Evolutionary conservation across 2,888 invertebrate genomes (phyloP).

Genomic region (Acleris literana): DNA sequence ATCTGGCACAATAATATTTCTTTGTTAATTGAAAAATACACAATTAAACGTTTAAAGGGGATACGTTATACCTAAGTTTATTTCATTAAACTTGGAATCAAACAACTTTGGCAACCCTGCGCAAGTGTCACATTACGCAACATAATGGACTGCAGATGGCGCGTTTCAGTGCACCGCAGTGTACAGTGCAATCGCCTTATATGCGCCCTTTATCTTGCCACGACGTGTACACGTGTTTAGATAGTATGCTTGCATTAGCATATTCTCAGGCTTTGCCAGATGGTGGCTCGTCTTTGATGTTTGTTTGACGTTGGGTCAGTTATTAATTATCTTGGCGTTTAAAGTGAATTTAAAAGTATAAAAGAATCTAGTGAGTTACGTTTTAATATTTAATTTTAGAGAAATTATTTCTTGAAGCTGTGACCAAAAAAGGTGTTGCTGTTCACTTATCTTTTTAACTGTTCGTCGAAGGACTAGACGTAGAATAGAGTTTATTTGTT

Average conservation of each 20-base stretch:
- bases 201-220: background rate
- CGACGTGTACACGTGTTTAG: conserved; percentile 17
- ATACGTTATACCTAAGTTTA: no score
- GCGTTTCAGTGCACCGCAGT: conserved; percentile 12
- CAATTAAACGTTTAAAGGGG: no score
- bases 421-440: no score
- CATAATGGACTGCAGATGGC: conserved; percentile 29
- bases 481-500: no score
- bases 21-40: no score
- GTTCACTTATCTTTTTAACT: no score
- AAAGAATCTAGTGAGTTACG: no score
- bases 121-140: conserved; percentile 32
- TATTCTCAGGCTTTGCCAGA: conserved; percentile 9
- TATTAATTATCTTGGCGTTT: background rate
- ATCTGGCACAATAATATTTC: no score
- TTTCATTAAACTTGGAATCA: no score
- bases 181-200: conserved; percentile 5
- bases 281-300: background rate
- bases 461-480: no score
- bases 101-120: conserved; percentile 3
- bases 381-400: no score
- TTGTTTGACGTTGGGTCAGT: background rate
- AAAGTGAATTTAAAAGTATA: background rate
- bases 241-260: background rate
- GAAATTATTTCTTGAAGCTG: no score